phyloP scores from a whole-genome alignment of 1,140 invertebrate species.

The Leptinotarsa texana region DNA sequence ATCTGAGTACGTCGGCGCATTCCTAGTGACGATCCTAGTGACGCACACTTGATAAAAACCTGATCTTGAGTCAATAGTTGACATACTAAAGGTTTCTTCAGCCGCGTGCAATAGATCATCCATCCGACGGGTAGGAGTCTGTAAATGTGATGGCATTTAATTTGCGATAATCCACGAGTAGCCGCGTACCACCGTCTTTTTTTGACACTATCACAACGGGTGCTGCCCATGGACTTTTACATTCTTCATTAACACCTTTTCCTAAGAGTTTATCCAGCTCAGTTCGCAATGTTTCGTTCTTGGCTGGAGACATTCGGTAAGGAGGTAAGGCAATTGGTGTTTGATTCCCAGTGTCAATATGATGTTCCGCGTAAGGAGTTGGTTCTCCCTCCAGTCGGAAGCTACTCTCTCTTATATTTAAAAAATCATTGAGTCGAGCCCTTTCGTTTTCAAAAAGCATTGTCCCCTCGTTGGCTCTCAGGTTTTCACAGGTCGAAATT shows the following conservation, averaged over 20 bases:
- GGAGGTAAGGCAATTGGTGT: constrained; percentile 43
- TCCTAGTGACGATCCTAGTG: no score
- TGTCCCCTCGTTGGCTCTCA: no score
- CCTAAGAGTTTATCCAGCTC: constrained; percentile 36
- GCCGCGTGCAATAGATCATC: neutral
- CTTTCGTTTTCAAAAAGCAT: neutral
- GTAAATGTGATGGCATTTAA: constrained; percentile 50
- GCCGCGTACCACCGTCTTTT: constrained; percentile 39
- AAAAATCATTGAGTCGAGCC: neutral
- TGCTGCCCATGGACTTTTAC: constrained; percentile 16
- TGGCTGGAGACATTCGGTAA: constrained; percentile 21
- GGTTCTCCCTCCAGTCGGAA: constrained; percentile 8
- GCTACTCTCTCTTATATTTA: neutral
- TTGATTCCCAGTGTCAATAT: constrained; percentile 45
- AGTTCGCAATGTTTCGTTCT: neutral
- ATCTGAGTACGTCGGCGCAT: no score
- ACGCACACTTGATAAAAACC: neutral
- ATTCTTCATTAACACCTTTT: constrained; percentile 17
- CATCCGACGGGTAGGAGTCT: constrained; percentile 53
- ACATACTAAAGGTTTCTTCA: neutral
- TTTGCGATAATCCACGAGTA: constrained; percentile 57
- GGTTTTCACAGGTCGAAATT: no score
- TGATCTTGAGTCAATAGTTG: constrained; percentile 33
- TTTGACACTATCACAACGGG: constrained; percentile 55
- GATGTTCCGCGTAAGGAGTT: constrained; percentile 39